A percentile compares a stretch with the other conserved stretches of the same genome.
phyloP scores from a whole-genome alignment of 2,888 invertebrate genomes.

The Cistogaster globosa region DNA sequence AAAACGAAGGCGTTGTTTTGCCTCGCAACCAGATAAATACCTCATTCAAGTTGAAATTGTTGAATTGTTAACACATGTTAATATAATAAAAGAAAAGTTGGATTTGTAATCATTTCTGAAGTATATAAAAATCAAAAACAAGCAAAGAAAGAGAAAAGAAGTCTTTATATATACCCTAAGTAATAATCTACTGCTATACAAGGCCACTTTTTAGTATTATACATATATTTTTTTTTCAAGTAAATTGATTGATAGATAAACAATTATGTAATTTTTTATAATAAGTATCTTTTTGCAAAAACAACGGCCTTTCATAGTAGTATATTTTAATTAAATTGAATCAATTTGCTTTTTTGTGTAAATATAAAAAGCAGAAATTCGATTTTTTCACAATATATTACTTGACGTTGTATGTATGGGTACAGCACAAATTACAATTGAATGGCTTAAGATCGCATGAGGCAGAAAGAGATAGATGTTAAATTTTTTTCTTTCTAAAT shows the following conservation, averaged over 20 bases:
- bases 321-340: conserved; percentile 57
- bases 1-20: conserved; percentile 66
- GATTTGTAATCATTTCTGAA: conserved; percentile 66
- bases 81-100: conserved; percentile 65
- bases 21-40: conserved; percentile 64
- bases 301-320: conserved; percentile 47
- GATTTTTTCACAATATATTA: conserved; percentile 42
- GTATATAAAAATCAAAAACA: conserved; percentile 59
- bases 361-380: conserved; percentile 47
- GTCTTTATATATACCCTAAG: conserved; percentile 67
- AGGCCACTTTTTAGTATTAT: conserved; percentile 66
- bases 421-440: conserved; percentile 36
- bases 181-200: conserved; percentile 67
- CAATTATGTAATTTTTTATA: conserved; percentile 59
- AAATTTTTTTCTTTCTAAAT: conserved; percentile 9
- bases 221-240: conserved; percentile 54
- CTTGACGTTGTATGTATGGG: conserved; percentile 37
- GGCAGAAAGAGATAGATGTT: conserved; percentile 64
- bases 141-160: conserved; percentile 63
- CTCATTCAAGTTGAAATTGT: conserved; percentile 82
- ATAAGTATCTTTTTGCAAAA: conserved; percentile 35
- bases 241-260: conserved; percentile 43
- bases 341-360: conserved; percentile 62
- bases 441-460: conserved; percentile 46
- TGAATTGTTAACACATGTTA: conserved; percentile 80